Conservation (phyloP, 2,113 vertebrate genomes). For the Picathartes gymnocephalus region DNA sequence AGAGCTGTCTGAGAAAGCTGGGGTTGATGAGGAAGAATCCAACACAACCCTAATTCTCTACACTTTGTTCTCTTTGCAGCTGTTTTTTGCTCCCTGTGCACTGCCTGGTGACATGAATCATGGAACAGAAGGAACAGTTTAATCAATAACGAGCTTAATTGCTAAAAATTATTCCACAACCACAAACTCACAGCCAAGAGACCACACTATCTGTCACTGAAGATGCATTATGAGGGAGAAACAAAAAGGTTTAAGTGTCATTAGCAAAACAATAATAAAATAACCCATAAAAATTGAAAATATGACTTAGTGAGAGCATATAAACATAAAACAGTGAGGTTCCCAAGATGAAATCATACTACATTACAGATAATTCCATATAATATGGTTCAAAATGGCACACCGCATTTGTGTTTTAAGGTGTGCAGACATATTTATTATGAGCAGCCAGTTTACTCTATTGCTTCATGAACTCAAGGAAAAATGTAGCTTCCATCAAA, state of each 20-base stretch:
- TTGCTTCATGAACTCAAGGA: background rate
- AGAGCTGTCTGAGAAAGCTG: background rate
- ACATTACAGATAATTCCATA: constrained; percentile 11
- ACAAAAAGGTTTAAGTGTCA: background rate
- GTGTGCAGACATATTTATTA: background rate
- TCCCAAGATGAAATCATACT: background rate
- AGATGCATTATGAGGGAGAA: background rate
- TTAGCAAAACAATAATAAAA: constrained; percentile 16
- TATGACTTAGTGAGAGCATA: background rate
- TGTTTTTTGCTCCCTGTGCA: background rate
- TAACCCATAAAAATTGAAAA: background rate
- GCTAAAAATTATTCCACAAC: constrained; percentile 15
- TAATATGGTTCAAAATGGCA: background rate
- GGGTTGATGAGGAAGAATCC: background rate
- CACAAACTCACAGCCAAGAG: background rate
- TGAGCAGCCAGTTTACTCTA: background rate
- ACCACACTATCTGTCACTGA: background rate
- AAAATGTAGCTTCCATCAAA: background rate
- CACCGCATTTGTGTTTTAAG: background rate
- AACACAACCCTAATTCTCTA: background rate
- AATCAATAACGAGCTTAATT: constrained; percentile 49
- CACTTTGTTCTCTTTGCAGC: background rate
- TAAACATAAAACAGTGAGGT: background rate
- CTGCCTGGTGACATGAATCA: background rate
- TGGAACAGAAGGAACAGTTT: constrained; percentile 17